Evolutionary conservation across 2,888 invertebrate genomes (phyloP).

Genomic region (Andrena trimmerana): DNA sequence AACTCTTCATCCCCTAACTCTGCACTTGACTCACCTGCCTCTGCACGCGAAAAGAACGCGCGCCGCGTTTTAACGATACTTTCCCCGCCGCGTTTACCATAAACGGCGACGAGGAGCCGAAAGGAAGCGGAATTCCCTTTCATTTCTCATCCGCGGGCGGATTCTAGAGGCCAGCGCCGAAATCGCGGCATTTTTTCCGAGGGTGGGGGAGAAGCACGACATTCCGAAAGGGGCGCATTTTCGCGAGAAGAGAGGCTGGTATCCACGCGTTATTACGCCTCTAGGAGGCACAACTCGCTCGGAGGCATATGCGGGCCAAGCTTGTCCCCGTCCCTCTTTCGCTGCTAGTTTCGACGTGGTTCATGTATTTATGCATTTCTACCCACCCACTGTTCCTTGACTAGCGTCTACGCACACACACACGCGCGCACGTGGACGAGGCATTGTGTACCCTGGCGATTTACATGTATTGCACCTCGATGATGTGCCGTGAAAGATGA

Average conservation of each 20-base stretch:
- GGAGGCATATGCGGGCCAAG: slow-evolving; percentile 79
- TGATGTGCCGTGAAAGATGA: slow-evolving; percentile 58
- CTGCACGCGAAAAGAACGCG: neutral
- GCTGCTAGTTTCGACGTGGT: slow-evolving; percentile 72
- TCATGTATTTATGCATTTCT: slow-evolving; percentile 84
- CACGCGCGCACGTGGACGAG: neutral
- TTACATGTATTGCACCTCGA: slow-evolving; percentile 61
- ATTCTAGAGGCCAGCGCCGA: slow-evolving; percentile 32
- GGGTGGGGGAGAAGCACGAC: slow-evolving; percentile 57
- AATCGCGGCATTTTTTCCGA: slow-evolving; percentile 52
- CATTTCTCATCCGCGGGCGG: slow-evolving; percentile 59
- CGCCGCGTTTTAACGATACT: neutral
- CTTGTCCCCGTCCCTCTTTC: slow-evolving; percentile 75
- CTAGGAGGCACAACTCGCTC: slow-evolving; percentile 73
- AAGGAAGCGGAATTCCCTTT: slow-evolving; percentile 53
- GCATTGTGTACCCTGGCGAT: slow-evolving; percentile 46
- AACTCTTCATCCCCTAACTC: no score
- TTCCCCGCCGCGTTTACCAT: slow-evolving; percentile 2
- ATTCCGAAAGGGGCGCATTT: slow-evolving; percentile 78
- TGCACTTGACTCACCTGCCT: no score
- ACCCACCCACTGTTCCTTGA: slow-evolving; percentile 64
- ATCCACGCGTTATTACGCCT: slow-evolving; percentile 81
- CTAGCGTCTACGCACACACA: slow-evolving; percentile 51
- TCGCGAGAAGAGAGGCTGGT: slow-evolving; percentile 69
- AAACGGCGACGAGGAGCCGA: slow-evolving; percentile 30